Evolutionary conservation across 1,140 invertebrate species (phyloP).

Genomic region (Uloborus diversus): DNA sequence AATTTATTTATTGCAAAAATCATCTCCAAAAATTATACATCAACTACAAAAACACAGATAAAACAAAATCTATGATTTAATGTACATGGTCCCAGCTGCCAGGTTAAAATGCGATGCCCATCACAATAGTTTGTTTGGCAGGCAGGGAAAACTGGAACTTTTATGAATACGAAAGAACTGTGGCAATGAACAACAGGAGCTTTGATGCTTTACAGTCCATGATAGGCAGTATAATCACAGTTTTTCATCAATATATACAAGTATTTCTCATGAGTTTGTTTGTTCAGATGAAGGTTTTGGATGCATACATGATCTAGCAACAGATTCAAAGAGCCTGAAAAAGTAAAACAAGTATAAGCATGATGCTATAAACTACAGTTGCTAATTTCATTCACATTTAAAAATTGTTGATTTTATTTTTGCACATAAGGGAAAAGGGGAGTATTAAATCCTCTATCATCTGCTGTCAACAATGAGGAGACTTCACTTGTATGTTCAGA

Average conservation of each 20-base stretch:
- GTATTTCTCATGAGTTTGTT: constrained; percentile 25
- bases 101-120: constrained; percentile 3
- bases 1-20: constrained; percentile 37
- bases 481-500: no score
- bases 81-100: constrained; percentile 25
- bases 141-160: background rate
- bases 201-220: background rate
- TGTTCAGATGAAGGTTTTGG: constrained; percentile 70
- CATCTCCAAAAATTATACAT: constrained; percentile 15
- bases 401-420: background rate
- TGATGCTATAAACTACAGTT: background rate
- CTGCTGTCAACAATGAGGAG: no score
- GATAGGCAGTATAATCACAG: constrained; percentile 42
- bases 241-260: constrained; percentile 16
- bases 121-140: constrained; percentile 15
- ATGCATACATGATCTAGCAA: constrained; percentile 91
- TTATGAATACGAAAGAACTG: constrained; percentile 31
- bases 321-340: constrained; percentile 87
- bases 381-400: background rate
- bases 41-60: constrained; percentile 19
- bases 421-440: no score
- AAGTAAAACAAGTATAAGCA: background rate
- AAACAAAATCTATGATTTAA: constrained; percentile 35
- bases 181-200: background rate
- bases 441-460: no score